Evolutionary conservation across 2,888 invertebrate species (phyloP).

Genomic region (Metallyticus violacea): DNA sequence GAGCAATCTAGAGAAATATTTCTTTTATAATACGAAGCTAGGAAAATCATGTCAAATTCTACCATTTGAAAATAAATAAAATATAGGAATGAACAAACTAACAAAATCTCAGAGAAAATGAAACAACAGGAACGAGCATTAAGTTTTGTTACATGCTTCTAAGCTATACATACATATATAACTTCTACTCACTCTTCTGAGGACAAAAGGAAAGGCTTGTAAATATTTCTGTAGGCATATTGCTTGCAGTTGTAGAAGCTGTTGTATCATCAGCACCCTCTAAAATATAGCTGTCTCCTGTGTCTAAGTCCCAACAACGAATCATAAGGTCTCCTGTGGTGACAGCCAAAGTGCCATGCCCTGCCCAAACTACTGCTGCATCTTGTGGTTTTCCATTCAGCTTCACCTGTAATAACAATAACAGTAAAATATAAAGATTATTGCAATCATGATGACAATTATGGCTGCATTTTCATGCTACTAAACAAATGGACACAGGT

Average conservation of each 20-base stretch:
- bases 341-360: constrained; percentile 67
- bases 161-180: background rate
- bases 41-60: too few relatives aligned
- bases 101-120: too few relatives aligned
- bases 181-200: constrained; percentile 51
- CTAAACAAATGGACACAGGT: too few relatives aligned
- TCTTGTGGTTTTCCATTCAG: constrained; percentile 67
- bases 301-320: constrained; percentile 91
- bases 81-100: too few relatives aligned
- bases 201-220: constrained; percentile 68
- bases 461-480: background rate
- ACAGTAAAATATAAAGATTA: background rate
- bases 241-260: background rate
- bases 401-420: constrained; percentile 58
- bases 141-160: too few relatives aligned
- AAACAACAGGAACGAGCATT: too few relatives aligned
- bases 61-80: too few relatives aligned
- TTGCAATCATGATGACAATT: background rate
- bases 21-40: too few relatives aligned
- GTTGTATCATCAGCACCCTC: constrained; percentile 44
- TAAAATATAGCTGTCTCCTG: constrained; percentile 87
- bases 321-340: constrained; percentile 76
- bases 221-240: constrained; percentile 53
- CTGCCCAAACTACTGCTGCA: constrained; percentile 68
- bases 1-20: too few relatives aligned